Percentiles rank a stretch among this genome's conserved stretches.
Evolutionary conservation across 2,888 invertebrate species (phyloP).

Genomic region (Osedax fenrisi): DNA sequence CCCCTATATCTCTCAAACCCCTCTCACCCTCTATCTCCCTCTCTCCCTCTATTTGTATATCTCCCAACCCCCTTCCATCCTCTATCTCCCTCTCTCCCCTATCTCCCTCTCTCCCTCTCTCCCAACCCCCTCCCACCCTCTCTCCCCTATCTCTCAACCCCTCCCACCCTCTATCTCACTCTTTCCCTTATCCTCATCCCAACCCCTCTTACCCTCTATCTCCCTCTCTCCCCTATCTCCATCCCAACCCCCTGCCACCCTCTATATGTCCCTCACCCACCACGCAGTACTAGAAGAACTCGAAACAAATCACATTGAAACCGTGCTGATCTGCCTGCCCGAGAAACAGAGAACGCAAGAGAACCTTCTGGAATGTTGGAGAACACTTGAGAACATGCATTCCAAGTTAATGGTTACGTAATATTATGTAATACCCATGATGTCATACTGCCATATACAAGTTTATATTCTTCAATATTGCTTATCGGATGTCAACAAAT

Average conservation of each 20-base stretch:
- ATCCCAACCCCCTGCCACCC: neutral
- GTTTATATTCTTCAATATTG: too few relatives aligned
- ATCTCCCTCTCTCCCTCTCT: neutral
- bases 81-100: neutral
- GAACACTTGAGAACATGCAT: neutral
- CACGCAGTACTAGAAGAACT: neutral
- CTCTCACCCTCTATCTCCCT: neutral
- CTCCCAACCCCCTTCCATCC: neutral
- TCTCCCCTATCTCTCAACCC: neutral
- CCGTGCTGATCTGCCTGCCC: neutral
- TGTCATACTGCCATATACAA: too few relatives aligned
- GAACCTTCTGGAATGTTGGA: neutral
- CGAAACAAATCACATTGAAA: neutral
- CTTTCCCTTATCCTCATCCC: neutral
- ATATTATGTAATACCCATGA: too few relatives aligned
- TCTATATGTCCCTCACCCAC: neutral
- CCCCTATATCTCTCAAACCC: neutral
- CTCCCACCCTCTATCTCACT: neutral
- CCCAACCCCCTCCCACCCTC: neutral
- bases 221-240: neutral
- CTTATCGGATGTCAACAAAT: too few relatives aligned
- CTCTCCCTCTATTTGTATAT: neutral
- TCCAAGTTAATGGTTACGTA: neutral
- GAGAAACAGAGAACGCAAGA: neutral
- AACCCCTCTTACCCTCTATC: neutral